Percentiles rank a stretch among this genome's conserved stretches.
Conservation (phyloP, 2,888 invertebrate genomes). For the Tineola bisselliella region DNA sequence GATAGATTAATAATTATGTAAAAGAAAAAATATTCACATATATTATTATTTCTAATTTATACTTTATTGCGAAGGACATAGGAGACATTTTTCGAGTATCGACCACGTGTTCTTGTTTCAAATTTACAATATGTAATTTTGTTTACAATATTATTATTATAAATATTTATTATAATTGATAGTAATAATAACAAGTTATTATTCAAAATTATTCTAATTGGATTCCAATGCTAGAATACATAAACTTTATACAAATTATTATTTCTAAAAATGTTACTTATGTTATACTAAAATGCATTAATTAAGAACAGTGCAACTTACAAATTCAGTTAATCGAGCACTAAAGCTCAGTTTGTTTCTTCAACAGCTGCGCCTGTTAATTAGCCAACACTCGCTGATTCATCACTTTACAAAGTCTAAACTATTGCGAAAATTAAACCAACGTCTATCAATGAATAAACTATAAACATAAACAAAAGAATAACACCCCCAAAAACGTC, state of each 20-base stretch:
- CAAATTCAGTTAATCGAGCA: not conserved
- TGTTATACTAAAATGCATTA: too few species aligned
- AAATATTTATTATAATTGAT: too few species aligned
- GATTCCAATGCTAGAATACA: too few species aligned
- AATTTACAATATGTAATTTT: too few species aligned
- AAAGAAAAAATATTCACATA: not conserved
- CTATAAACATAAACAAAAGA: not conserved
- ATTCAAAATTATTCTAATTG: too few species aligned
- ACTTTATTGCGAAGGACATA: not conserved
- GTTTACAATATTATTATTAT: too few species aligned
- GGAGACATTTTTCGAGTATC: not conserved
- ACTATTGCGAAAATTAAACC: conserved; percentile 42
- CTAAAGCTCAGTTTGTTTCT: conserved; percentile 8
- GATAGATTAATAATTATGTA: too few species aligned
- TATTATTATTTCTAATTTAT: not conserved
- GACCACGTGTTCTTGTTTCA: not conserved
- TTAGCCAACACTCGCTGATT: conserved; percentile 65
- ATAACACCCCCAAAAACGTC: not conserved
- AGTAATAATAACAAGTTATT: too few species aligned
- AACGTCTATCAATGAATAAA: conserved; percentile 27
- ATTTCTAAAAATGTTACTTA: too few species aligned
- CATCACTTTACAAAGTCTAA: conserved; percentile 56
- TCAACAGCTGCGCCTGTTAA: conserved; percentile 19
- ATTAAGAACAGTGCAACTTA: not conserved
- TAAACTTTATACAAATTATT: too few species aligned